Conservation (phyloP, 2,888 invertebrate species). For the Tuta absoluta region DNA sequence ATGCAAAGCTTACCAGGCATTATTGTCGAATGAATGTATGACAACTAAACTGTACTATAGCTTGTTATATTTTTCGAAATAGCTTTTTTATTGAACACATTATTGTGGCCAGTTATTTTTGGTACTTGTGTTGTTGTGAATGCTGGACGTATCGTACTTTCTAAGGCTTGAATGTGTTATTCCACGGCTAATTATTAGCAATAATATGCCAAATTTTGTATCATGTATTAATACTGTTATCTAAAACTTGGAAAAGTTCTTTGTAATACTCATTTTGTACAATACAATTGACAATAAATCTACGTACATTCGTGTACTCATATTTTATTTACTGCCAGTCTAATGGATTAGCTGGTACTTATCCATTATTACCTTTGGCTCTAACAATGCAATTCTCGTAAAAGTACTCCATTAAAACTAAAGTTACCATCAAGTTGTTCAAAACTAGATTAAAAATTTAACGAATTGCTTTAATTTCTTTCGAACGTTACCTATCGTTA, state of each 20-base stretch:
- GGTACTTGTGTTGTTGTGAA: constrained; percentile 68
- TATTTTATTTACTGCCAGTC: constrained; percentile 16
- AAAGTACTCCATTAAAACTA: constrained; percentile 61
- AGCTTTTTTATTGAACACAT: constrained; percentile 60
- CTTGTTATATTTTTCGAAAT: constrained; percentile 54
- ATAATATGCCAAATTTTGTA: constrained; percentile 24
- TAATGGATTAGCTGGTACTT: constrained; percentile 30
- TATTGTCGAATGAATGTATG: constrained; percentile 53
- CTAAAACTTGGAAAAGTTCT: constrained; percentile 18
- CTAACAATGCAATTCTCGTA: constrained; percentile 47
- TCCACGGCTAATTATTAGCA: neutral
- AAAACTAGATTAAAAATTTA: constrained; percentile 65
- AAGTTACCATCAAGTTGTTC: constrained; percentile 79
- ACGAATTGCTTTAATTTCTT: constrained; percentile 73
- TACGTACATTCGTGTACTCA: constrained; percentile 18
- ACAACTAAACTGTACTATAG: constrained; percentile 40
- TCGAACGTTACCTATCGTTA: constrained; percentile 75
- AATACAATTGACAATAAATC: constrained; percentile 36
- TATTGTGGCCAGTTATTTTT: constrained; percentile 78
- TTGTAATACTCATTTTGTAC: constrained; percentile 40
- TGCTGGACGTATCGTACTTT: constrained; percentile 59
- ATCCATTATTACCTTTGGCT: constrained; percentile 19
- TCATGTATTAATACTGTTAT: constrained; percentile 1
- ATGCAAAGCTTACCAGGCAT: constrained; percentile 60
- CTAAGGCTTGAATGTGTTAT: constrained; percentile 44